These are phyloP conservation scores for Laticauda colubrina DNA, from an alignment of 2,113 vertebrate species.

Conservation along the genomic window DNA sequence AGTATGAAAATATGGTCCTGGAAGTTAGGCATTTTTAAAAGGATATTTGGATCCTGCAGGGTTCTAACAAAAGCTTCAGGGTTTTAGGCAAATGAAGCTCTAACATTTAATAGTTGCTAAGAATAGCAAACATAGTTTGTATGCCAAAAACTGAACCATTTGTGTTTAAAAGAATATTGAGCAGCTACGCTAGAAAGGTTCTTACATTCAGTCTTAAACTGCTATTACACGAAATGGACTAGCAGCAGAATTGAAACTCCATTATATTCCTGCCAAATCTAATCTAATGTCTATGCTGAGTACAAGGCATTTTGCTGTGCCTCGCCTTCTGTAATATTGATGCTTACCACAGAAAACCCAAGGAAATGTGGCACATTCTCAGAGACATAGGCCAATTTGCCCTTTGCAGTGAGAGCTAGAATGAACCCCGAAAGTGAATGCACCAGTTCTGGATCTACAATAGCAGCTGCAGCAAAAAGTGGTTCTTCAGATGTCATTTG, in stretches of 20 bases:
- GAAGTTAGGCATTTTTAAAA: not conserved
- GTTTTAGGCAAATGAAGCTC: not conserved
- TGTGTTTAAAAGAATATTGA: not conserved
- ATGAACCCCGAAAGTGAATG: conserved; percentile 79
- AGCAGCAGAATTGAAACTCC: not conserved
- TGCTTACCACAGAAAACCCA: conserved; percentile 78
- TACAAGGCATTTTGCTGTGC: not conserved
- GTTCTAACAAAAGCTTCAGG: not conserved
- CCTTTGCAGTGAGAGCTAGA: conserved; percentile 65
- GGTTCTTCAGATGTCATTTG: fast-evolving
- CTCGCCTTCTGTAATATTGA: not conserved
- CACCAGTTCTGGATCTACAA: conserved; percentile 61
- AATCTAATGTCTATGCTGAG: not conserved
- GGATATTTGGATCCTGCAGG: not conserved
- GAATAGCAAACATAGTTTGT: not conserved
- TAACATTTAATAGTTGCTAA: not conserved
- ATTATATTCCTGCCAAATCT: not conserved
- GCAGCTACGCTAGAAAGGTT: not conserved
- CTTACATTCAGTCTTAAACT: not conserved
- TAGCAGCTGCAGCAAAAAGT: fast-evolving
- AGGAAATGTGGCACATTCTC: conserved; percentile 80
- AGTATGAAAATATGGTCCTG: not conserved
- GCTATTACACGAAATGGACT: not conserved
- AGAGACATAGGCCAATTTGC: conserved; percentile 78
- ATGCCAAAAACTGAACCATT: not conserved